Conservation (phyloP, 2,888 invertebrate species). For the Rambutsinella grinnellia region DNA sequence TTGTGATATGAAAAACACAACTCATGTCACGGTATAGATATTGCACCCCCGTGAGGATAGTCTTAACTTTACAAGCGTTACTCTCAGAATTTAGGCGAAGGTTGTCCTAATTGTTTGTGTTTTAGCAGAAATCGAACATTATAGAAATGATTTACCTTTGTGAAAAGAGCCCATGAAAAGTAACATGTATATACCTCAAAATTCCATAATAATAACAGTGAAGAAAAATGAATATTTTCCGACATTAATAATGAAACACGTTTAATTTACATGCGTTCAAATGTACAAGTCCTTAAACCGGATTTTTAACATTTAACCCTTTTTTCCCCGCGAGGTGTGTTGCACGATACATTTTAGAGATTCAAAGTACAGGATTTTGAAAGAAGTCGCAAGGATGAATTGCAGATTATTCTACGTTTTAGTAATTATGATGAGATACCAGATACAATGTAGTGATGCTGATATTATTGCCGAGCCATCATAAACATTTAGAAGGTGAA, state of each 20-base stretch:
- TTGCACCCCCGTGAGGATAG: no score
- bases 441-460: neutral
- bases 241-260: conserved; percentile 21
- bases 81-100: neutral
- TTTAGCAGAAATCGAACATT: neutral
- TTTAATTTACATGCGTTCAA: neutral
- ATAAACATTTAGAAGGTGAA: neutral
- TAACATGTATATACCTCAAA: neutral
- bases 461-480: neutral
- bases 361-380: conserved; percentile 3
- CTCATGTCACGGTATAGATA: neutral
- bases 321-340: conserved; percentile 28
- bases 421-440: neutral
- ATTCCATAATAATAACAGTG: neutral
- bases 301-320: conserved; percentile 14
- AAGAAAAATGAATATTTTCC: conserved; percentile 3
- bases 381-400: conserved; percentile 18
- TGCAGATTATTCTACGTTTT: conserved; percentile 10
- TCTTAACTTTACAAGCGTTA: neutral
- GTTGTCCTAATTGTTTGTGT: neutral
- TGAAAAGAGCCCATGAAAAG: neutral
- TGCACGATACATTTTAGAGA: conserved; percentile 7
- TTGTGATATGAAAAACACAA: no score
- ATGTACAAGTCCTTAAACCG: conserved; percentile 22
- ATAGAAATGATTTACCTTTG: neutral